phyloP scores from a whole-genome alignment of 2,797 vertebrate species.

The Acipenser transmontanus region DNA sequence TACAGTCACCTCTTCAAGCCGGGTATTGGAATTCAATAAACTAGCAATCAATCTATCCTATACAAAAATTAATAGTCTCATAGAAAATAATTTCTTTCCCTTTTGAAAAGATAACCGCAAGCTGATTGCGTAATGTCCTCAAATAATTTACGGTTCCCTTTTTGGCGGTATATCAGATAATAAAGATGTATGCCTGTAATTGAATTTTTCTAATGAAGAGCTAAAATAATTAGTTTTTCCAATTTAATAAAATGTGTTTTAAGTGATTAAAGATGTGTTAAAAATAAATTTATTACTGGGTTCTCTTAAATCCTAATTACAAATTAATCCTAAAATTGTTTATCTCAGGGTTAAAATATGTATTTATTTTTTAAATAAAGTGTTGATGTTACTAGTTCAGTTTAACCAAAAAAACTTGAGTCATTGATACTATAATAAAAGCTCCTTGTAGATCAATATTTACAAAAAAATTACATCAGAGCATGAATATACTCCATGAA shows the following conservation, averaged over 20 bases:
- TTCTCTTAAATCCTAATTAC: neutral
- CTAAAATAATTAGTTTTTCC: neutral
- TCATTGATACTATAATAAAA: no score
- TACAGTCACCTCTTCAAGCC: no score
- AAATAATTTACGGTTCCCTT: neutral
- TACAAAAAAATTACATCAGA: no score
- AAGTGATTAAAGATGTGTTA: neutral
- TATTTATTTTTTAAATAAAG: no score
- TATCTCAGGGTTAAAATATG: neutral
- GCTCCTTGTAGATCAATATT: no score
- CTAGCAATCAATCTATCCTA: neutral
- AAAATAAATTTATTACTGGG: neutral
- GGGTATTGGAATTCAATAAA: no score
- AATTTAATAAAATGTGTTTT: constrained; percentile 1
- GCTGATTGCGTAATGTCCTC: neutral
- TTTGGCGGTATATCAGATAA: neutral
- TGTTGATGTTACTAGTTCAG: no score
- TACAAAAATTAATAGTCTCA: neutral
- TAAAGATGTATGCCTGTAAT: neutral
- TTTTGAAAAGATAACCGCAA: neutral
- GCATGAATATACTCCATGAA: no score
- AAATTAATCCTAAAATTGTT: constrained; percentile 3
- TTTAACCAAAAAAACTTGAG: no score
- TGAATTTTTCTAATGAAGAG: constrained; percentile 1
- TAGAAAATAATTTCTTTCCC: neutral